These are phyloP conservation scores for Aspidoscelis tigris DNA, from an alignment of 2,113 vertebrate genomes.

Conservation along the genomic window DNA sequence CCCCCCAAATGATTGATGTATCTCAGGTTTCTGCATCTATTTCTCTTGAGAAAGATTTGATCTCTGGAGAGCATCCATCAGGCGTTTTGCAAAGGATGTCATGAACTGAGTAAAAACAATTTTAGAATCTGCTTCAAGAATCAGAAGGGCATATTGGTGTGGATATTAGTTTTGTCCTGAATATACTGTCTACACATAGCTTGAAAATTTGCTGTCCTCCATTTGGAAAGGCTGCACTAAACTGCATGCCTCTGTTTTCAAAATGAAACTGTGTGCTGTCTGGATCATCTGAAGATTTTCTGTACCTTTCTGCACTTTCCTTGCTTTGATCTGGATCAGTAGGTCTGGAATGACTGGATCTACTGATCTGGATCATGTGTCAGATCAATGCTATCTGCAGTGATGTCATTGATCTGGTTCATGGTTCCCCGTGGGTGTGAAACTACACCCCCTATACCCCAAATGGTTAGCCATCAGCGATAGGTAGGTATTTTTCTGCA, in stretches of 20 bases:
- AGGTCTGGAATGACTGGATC: too few relatives aligned
- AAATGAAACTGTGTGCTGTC: neutral
- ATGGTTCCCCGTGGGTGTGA: too few relatives aligned
- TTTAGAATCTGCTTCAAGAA: neutral
- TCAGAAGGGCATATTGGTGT: neutral
- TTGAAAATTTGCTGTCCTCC: neutral
- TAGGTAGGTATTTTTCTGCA: too few relatives aligned
- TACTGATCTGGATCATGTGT: too few relatives aligned
- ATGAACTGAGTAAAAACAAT: neutral
- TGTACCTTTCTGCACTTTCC: too few relatives aligned
- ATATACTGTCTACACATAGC: neutral
- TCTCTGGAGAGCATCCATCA: neutral
- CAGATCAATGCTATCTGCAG: too few relatives aligned
- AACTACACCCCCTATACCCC: too few relatives aligned
- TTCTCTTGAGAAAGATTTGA: neutral
- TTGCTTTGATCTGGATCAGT: too few relatives aligned
- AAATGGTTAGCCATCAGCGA: too few relatives aligned
- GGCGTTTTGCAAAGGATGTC: neutral
- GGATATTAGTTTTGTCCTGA: neutral
- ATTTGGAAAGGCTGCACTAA: neutral
- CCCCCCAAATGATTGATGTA: neutral
- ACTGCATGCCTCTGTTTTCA: neutral
- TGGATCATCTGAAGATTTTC: neutral
- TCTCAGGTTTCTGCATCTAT: neutral
- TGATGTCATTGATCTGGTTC: too few relatives aligned